Percentiles rank a stretch among this genome's conserved stretches.
These are phyloP conservation scores for Coremacera marginata DNA, from an alignment of 2,888 invertebrate genomes.

Conservation along the genomic window DNA sequence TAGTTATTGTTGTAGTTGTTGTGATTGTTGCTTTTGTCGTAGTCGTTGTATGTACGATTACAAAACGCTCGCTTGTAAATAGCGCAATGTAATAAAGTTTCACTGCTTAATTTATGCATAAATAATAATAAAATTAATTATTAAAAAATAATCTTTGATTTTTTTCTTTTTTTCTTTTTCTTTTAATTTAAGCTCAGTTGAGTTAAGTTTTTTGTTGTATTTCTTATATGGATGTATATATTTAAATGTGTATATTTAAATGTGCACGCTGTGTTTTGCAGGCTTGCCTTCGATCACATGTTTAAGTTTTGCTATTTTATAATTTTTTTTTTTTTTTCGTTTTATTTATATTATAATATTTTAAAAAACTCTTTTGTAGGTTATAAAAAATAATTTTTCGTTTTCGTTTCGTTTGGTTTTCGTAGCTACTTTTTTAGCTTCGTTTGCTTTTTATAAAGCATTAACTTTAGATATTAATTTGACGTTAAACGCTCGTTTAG, in stretches of 20 bases:
- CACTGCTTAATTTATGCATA: constrained; percentile 30
- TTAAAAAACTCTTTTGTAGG: no score
- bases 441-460: neutral
- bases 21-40: neutral
- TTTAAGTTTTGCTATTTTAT: constrained; percentile 12
- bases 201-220: neutral
- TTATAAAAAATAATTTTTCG: neutral
- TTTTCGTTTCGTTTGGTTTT: constrained; percentile 17
- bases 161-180: no score
- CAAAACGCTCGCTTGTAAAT: neutral
- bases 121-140: constrained; percentile 21
- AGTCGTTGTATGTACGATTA: neutral
- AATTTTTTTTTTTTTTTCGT: neutral
- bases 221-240: no score
- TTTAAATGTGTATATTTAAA: neutral
- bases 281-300: neutral
- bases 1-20: neutral
- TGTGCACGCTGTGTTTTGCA: neutral
- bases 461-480: neutral
- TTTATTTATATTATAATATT: neutral
- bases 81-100: constrained; percentile 26
- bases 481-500: neutral
- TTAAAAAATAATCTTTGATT: neutral
- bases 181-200: neutral
- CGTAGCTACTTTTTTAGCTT: constrained; percentile 4